Base-by-base conservation (phyloP, 2,113 vertebrate genomes). In the Gyps fulvus region DNA sequence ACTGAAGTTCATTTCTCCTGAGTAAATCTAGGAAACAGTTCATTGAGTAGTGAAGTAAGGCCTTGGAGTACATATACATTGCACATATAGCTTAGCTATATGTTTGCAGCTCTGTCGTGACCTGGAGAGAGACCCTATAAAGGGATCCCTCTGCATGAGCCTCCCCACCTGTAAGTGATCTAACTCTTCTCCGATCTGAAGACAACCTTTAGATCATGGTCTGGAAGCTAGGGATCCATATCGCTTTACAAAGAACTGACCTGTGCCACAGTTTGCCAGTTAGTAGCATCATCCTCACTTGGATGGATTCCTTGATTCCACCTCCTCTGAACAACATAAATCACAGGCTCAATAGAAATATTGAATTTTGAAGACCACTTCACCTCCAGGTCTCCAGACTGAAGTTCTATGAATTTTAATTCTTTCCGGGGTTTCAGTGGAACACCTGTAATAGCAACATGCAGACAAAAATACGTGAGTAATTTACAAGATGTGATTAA, bases 281-380 rank as follows among this genome's bases (percentile, higher is more conserved):
- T 98, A 0, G 99, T 99, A 89, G 99, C 99, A 27, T 99, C 99
- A 20, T 99, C 99, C 43, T 99, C 99, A 8, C 99, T 99, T 49
- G 99, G 99, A 80, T 99, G 99, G 89, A 99, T 99, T 49, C 99
- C 99, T 17, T 99, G 98, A 95, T 99, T 99, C 99, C 99, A 99
- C 65, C 99, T 98, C 15, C 99, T 98, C 93, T 99, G 99, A 40
- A 99, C 98, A 79, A 99, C 98, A 18, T 99, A 99, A 52, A 99
- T 98, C 42, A 99, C 99, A 2, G 99, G 99, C 73, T 99, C 99
- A 45, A 99, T 99, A 3, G 99, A 99, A 73, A 99, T 98, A 90
- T 99, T 99, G 96, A 99, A 99, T 92, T 99, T 99, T 10, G 99
- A 99, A 63, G 99, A 99, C 99, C 99, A 99, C 77, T 98, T 99